Base-by-base conservation (phyloP, 2,888 invertebrate genomes). In the Eledona agricola region DNA sequence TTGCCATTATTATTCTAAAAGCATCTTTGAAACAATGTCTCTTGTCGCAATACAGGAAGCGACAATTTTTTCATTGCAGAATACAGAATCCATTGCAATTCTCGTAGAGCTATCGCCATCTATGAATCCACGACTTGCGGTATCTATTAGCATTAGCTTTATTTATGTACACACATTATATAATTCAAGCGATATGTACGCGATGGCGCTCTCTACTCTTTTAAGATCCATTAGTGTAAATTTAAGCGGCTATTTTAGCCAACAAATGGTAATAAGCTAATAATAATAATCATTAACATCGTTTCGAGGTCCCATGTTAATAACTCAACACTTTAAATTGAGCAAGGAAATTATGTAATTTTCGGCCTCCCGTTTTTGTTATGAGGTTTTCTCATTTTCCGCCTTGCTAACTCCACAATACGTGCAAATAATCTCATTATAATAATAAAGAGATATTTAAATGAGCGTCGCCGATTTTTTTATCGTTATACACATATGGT, bases 81-180 rank as follows among this genome's bases (percentile, higher is more conserved):
- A 15, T 15, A 19, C 19, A 11, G 10, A 34, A 20, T 19, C 9
- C 34, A 23, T 13, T 15, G 11, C 9, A 2, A 2, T 26, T 26
- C n/a, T 10, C 1, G 28, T 7, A 6, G 15, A 12, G 13, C 45
- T 45, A 19, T 35, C 46, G 46, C 46, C 46, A 46, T 46, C 46
- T 46, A 34, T 46, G 34, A 35, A 22, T 22, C 13, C 9, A 31
- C 29, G 17, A 43, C 25, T n/a, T 34, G 11, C 19, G 5, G 12
- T 19, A 29, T 20, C 42, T 46, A 46, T 26, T 35, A 47, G 37
- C 37, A 46, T 26, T 35, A 47, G 37, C 37, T 47, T 47, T 47
- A 47, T 47, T 47, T 47, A 16, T 46, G 46, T 46, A 46, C 45
- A 25, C 15, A 31, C 45, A 26, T 34, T 37, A 47, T 28, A 5